phyloP scores from a whole-genome alignment of 2,113 vertebrate genomes.

The Thunnus maccoyii region DNA sequence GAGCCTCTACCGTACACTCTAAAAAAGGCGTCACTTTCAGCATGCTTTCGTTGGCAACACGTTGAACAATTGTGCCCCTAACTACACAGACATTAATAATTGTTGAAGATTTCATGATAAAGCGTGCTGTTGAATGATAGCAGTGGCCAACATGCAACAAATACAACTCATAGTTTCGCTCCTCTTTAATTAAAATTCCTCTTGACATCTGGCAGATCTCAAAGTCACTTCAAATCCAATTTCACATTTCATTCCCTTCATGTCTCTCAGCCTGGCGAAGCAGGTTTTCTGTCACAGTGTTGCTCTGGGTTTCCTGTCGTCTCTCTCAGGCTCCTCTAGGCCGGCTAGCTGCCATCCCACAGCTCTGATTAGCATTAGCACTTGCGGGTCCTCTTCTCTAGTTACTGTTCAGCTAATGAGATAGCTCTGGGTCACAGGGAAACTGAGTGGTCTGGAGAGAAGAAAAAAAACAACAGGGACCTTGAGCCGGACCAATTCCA shows the following conservation, averaged over 20 bases:
- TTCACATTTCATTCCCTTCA: slow-evolving; percentile 26
- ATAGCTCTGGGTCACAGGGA: slow-evolving; percentile 63
- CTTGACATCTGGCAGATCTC: slow-evolving; percentile 21
- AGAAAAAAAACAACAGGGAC: slow-evolving; percentile 37
- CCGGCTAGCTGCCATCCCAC: slow-evolving; percentile 53
- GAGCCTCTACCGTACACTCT: slow-evolving; percentile 6
- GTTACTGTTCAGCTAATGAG: slow-evolving; percentile 61
- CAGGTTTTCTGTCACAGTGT: slow-evolving; percentile 54
- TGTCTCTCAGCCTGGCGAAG: slow-evolving; percentile 32
- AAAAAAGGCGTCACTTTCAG: neutral
- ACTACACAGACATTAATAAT: neutral
- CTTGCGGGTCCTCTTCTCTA: slow-evolving; percentile 43
- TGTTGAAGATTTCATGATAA: neutral
- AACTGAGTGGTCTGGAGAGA: slow-evolving; percentile 39
- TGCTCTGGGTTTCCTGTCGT: slow-evolving; percentile 49
- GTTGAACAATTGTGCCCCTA: neutral
- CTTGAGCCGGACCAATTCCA: slow-evolving; percentile 43
- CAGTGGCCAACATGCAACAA: slow-evolving; percentile 1
- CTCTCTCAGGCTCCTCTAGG: slow-evolving; percentile 49
- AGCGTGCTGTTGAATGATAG: neutral
- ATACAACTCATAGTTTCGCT: neutral
- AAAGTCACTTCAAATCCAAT: slow-evolving; percentile 44
- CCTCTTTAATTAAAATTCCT: slow-evolving; percentile 26
- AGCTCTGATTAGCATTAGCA: slow-evolving; percentile 69
- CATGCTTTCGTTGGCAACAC: neutral